These are phyloP conservation scores for Phymorhynchus buccinoides DNA, from an alignment of 1,140 invertebrate genomes.

Conservation along the genomic window DNA sequence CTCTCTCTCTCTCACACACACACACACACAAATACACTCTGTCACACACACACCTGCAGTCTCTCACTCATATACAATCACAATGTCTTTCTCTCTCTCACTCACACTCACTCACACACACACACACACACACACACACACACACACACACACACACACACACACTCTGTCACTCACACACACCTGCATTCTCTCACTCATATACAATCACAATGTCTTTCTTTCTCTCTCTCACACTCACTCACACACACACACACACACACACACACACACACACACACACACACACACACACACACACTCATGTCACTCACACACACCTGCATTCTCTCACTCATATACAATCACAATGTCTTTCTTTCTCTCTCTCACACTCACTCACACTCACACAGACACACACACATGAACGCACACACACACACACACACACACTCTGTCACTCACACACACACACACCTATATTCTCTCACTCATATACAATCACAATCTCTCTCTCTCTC, in stretches of 20 bases:
- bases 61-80: not conserved
- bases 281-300: not conserved
- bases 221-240: not conserved
- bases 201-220: not conserved
- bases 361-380: no score
- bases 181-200: not conserved
- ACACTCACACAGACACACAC: no score
- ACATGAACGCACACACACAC: no score
- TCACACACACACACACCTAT: no score
- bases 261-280: not conserved
- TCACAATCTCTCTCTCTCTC: no score
- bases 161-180: not conserved
- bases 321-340: no score
- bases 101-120: not conserved
- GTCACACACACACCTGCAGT: not conserved
- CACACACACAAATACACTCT: not conserved
- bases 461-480: no score
- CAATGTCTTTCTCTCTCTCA: not conserved
- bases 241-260: not conserved
- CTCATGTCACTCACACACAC: not conserved
- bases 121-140: slow-evolving; percentile 12
- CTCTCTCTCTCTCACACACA: no score
- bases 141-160: not conserved
- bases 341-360: no score
- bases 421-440: no score